phyloP scores from a whole-genome alignment of 2,888 invertebrate species.

The Tenthredo scrophulariae region DNA sequence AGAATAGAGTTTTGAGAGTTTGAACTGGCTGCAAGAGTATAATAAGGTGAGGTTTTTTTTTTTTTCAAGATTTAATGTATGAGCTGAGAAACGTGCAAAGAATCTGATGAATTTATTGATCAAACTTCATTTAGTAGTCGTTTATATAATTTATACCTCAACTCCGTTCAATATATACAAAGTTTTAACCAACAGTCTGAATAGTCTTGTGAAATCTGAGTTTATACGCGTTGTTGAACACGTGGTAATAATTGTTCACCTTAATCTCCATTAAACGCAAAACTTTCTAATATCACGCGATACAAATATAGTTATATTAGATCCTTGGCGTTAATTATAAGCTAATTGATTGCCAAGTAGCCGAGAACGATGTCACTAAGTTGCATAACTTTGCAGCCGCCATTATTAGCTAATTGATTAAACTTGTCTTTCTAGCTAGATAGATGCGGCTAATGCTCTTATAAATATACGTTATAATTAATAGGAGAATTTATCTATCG shows the following conservation, averaged over 20 bases:
- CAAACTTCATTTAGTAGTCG: neutral
- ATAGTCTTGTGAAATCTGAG: constrained; percentile 30
- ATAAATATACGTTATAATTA: neutral
- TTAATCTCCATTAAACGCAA: constrained; percentile 32
- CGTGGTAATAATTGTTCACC: constrained; percentile 37
- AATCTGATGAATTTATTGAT: constrained; percentile 8
- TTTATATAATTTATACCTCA: neutral
- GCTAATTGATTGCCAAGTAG: constrained; percentile 60
- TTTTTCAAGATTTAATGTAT: neutral
- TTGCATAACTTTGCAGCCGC: constrained; percentile 46
- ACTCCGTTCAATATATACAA: neutral
- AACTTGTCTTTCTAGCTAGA: constrained; percentile 23
- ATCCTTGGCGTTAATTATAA: constrained; percentile 61
- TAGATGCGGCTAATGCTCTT: constrained; percentile 1
- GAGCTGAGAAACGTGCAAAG: neutral
- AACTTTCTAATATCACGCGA: constrained; percentile 56
- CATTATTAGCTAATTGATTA: constrained; percentile 37
- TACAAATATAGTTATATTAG: constrained; percentile 48
- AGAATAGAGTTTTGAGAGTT: neutral
- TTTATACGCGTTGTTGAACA: constrained; percentile 8
- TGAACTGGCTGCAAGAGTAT: neutral
- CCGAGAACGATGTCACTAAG: constrained; percentile 46
- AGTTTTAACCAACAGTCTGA: neutral
- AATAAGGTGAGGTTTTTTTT: neutral
- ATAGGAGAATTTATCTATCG: neutral